A percentile compares a stretch with the other conserved stretches of the same genome.
These are phyloP conservation scores for Orthosia incerta DNA, from an alignment of 2,888 invertebrate genomes.

Conservation along the genomic window DNA sequence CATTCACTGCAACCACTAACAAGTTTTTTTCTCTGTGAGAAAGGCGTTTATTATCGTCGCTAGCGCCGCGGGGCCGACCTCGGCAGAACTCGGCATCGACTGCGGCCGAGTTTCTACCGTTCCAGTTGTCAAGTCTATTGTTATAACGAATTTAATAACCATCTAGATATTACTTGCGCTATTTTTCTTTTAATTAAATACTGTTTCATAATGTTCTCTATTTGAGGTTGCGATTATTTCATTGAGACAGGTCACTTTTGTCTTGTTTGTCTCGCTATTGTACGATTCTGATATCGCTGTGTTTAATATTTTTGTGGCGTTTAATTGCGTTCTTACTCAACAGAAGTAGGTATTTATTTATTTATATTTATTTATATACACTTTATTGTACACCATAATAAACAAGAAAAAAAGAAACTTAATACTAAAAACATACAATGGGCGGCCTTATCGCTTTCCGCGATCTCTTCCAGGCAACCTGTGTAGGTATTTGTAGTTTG, in stretches of 20 bases:
- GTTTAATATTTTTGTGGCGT: not conserved
- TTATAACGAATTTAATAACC: constrained; percentile 68
- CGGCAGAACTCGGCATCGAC: constrained; percentile 48
- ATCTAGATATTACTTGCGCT: constrained; percentile 59
- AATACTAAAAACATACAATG: no score
- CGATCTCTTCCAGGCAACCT: no score
- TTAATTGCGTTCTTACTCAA: constrained; percentile 37
- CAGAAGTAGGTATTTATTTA: constrained; percentile 18
- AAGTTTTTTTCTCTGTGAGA: constrained; percentile 80
- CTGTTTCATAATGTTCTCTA: constrained; percentile 33
- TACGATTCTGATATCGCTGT: constrained; percentile 17
- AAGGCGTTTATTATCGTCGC: constrained; percentile 75
- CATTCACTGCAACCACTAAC: constrained; percentile 69
- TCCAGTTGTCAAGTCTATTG: constrained; percentile 68
- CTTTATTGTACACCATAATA: no score
- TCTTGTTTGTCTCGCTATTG: constrained; percentile 15
- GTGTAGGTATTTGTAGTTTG: constrained; percentile 16
- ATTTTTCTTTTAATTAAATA: constrained; percentile 67
- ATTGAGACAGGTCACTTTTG: constrained; percentile 29
- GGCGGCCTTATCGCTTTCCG: no score
- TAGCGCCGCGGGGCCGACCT: constrained; percentile 71
- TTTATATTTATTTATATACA: no score
- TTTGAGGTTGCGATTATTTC: constrained; percentile 26
- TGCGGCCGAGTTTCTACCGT: constrained; percentile 62
- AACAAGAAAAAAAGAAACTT: no score